A percentile compares a stretch with the other conserved stretches of the same genome.
These are phyloP conservation scores for Aphidius gifuensis DNA, from an alignment of 1,140 invertebrate species.

Conservation along the genomic window DNA sequence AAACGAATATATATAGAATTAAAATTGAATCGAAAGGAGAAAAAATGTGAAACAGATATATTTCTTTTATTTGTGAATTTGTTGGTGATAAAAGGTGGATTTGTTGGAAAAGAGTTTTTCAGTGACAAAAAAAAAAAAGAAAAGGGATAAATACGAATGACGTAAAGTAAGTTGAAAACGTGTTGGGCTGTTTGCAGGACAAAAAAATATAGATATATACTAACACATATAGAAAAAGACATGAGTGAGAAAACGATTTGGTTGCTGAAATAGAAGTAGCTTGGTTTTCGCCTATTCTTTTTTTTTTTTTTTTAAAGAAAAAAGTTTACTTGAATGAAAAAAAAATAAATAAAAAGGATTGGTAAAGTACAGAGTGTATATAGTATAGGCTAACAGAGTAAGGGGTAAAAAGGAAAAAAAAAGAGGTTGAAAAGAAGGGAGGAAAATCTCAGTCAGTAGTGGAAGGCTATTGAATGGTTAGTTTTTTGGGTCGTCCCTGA, in stretches of 20 bases:
- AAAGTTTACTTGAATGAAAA: conserved; percentile 13
- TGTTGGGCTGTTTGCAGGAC: neutral
- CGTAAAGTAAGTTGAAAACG: neutral
- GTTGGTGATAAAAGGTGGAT: conserved; percentile 4
- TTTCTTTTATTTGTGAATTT: conserved; percentile 4
- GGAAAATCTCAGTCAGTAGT: conserved; percentile 10
- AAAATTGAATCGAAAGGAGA: too few relatives aligned
- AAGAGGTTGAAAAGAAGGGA: neutral
- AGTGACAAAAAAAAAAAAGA: too few relatives aligned
- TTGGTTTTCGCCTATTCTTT: too few relatives aligned
- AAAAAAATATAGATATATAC: too few relatives aligned
- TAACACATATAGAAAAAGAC: too few relatives aligned
- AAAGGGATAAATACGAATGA: conserved; percentile 9
- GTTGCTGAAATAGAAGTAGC: neutral
- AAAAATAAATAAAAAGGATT: neutral
- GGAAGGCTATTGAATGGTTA: conserved; percentile 8
- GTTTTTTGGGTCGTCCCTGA: conserved; percentile 9
- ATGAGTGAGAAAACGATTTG: too few relatives aligned
- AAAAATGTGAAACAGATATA: too few relatives aligned
- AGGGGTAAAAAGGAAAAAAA: neutral
- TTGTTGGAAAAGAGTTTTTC: neutral
- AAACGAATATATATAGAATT: too few relatives aligned
- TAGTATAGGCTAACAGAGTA: neutral
- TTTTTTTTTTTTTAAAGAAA: conserved; percentile 9
- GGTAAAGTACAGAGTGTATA: too few relatives aligned